phyloP scores from a whole-genome alignment of 1,140 invertebrate species.

The Carposina sasakii region DNA sequence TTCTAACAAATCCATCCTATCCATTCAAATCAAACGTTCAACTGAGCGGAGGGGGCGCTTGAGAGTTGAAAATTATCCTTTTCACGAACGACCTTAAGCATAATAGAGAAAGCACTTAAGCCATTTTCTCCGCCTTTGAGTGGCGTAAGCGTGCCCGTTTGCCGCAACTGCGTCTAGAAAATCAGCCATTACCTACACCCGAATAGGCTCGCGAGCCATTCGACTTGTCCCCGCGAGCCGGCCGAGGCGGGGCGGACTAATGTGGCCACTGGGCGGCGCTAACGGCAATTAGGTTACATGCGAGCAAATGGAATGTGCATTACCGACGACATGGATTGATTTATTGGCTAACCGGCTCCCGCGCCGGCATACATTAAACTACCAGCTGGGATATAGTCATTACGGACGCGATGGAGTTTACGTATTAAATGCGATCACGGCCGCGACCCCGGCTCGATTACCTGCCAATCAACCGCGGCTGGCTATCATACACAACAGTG shows the following conservation, averaged over 20 bases:
- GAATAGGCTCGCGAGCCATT: conserved; percentile 42
- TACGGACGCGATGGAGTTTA: conserved; percentile 38
- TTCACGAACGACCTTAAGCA: conserved; percentile 71
- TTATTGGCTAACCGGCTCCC: conserved; percentile 50
- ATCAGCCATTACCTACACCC: conserved; percentile 65
- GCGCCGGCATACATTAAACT: conserved; percentile 12
- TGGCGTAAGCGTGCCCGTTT: conserved; percentile 68
- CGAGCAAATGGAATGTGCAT: conserved; percentile 68
- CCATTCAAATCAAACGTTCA: conserved; percentile 32
- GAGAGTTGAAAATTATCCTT: conserved; percentile 72
- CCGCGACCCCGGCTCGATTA: conserved; percentile 40
- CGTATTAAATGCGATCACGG: conserved; percentile 45
- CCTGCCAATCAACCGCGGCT: conserved; percentile 33
- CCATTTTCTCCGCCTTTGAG: conserved; percentile 72
- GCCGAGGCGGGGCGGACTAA: conserved; percentile 42
- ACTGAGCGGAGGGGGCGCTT: conserved; percentile 39
- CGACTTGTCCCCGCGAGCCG: conserved; percentile 31
- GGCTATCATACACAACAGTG: conserved; percentile 17
- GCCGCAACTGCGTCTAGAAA: conserved; percentile 62
- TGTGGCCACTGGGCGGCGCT: conserved; percentile 66
- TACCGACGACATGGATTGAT: conserved; percentile 66
- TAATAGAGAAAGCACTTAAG: conserved; percentile 73
- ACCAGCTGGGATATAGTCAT: conserved; percentile 52
- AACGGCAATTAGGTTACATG: conserved; percentile 67
- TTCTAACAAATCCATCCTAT: too few relatives aligned